Evolutionary conservation across 2,113 vertebrate genomes (phyloP).

Genomic region (Crypturellus undulatus): DNA sequence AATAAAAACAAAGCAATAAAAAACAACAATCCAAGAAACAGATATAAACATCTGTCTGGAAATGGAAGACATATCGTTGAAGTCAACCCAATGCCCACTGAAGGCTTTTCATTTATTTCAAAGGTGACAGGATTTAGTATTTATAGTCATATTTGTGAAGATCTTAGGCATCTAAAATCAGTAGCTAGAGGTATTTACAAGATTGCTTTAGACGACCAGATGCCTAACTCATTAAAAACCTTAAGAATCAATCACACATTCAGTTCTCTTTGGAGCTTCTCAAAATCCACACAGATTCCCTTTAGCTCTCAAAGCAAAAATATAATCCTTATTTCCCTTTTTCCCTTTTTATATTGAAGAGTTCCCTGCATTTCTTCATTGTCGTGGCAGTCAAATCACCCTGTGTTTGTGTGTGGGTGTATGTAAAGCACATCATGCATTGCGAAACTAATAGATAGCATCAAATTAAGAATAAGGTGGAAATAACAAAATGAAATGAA

Average conservation of each 20-base stretch:
- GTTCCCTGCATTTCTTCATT: not conserved
- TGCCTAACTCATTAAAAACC: not conserved
- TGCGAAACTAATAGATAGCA: not conserved
- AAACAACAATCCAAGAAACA: not conserved
- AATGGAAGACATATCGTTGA: not conserved
- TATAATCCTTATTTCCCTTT: not conserved
- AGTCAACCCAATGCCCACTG: not conserved
- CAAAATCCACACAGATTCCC: not conserved
- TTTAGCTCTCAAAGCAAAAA: not conserved
- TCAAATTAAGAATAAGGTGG: not conserved
- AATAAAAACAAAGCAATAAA: not conserved
- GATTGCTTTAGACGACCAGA: not conserved
- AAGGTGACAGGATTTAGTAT: not conserved
- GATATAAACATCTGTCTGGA: not conserved
- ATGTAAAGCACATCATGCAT: not conserved
- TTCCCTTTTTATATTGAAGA: not conserved
- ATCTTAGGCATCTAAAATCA: not conserved
- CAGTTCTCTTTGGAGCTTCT: not conserved
- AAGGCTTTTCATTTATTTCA: not conserved
- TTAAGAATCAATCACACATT: not conserved
- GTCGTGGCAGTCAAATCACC: not conserved
- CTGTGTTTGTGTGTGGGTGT: rapidly evolving
- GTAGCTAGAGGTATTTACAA: not conserved
- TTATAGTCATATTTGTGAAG: not conserved
- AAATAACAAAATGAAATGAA: not conserved